A percentile compares a stretch with the other conserved stretches of the same genome.
Conservation (phyloP, 2,113 vertebrate genomes). For the Sitta europaea region DNA sequence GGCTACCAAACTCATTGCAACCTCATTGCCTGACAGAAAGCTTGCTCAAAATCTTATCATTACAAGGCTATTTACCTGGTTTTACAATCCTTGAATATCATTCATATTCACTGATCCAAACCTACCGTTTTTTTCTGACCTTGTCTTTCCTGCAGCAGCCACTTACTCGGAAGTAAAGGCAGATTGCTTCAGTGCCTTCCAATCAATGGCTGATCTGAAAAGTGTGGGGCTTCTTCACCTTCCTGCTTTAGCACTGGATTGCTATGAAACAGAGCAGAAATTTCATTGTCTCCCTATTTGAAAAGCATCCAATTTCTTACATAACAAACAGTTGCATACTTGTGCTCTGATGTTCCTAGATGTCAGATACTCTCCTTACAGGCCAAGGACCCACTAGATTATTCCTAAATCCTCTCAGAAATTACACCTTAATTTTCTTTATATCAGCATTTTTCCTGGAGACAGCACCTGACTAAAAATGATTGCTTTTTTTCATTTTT, state of each 20-base stretch:
- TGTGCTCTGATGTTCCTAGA: neutral
- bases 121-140: neutral
- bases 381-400: neutral
- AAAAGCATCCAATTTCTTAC: neutral
- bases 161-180: neutral
- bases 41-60: neutral
- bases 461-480: neutral
- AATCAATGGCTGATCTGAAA: neutral
- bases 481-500: neutral
- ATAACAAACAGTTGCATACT: neutral
- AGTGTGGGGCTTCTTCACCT: neutral
- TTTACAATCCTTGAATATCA: neutral
- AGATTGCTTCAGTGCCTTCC: neutral
- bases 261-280: neutral
- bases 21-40: neutral
- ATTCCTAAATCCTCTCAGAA: neutral
- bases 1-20: neutral
- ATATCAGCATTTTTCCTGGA: neutral
- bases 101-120: neutral
- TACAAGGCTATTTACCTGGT: neutral
- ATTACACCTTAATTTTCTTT: neutral
- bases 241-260: accelerated
- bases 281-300: neutral
- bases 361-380: neutral
- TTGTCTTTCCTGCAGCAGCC: neutral